Base-by-base conservation (phyloP, 2,113 vertebrate genomes). In the Siphamia tubifer region DNA sequence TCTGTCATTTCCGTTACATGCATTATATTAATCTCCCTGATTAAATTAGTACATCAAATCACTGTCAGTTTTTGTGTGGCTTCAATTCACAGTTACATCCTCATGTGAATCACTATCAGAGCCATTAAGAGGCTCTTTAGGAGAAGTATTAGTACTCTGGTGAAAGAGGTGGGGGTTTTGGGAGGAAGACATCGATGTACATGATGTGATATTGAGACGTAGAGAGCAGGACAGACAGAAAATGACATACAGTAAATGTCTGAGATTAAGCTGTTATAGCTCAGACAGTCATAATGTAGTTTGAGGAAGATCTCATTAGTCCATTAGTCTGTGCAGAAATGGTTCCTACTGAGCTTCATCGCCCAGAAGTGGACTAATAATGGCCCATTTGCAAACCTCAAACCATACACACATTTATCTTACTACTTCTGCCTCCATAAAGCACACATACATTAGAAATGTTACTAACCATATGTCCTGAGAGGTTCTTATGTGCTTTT, bases 301-400 rank as follows among this genome's bases (percentile, higher is more conserved):
- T 77, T 12, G 30, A 7, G 8, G 28, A 16, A 17, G 32, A 36
- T 15, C 20, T 3, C 31, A 57, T 51, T 5, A 67, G 49, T 86
- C 75, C 61, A 80, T 84, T 74, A 82, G 68, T 31, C 45, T 24
- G 30, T 6, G 25, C 17, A 45, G 54, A 28, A 49, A 31, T 40
- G 16, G 64, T 15, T 40, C 45, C 47, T 20, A 9, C 23, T 60
- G 34, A 23, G 13, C 47, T 5, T 47, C 56, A 63, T 49, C 4
- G 0, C 34, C 39, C 68, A 62, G 61, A 54, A 63, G 51, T 58
- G 48, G 36, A 58, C 36, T 70, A 77, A 63, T 81, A 62, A 76
- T 60, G 76, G 44, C 11, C 77, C 67, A 79, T 77, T 85, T 81
- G 60, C 40, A 63, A 71, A 81, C 79, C 75, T 43, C 77, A 78